These are phyloP conservation scores for Campoplex nolae DNA, from an alignment of 2,888 invertebrate genomes.

Conservation along the genomic window DNA sequence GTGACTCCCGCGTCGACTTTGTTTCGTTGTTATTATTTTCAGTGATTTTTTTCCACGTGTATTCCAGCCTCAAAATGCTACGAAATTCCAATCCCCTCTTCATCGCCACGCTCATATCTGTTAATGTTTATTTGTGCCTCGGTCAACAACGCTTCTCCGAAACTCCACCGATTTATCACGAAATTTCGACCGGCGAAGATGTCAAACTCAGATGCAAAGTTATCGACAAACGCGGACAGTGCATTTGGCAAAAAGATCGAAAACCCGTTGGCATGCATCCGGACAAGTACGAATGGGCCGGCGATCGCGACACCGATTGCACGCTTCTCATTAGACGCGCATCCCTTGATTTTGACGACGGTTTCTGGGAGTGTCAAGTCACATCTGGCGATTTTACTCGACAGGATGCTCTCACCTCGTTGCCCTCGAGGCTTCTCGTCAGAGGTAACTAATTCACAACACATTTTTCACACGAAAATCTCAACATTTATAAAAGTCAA, in stretches of 20 bases:
- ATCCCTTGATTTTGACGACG: conserved; percentile 94
- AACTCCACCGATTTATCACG: conserved; percentile 92
- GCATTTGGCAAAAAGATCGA: conserved; percentile 97
- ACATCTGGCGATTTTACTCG: conserved; percentile 92
- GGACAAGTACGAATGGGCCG: conserved; percentile 95
- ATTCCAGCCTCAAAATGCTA: conserved; percentile 10
- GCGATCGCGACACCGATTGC: conserved; percentile 90
- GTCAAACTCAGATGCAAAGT: conserved; percentile 93
- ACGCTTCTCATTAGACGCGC: conserved; percentile 93
- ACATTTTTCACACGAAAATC: not conserved
- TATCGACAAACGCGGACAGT: conserved; percentile 93
- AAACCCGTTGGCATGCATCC: conserved; percentile 95
- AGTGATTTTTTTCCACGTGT: not conserved
- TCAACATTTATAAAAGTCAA: not conserved
- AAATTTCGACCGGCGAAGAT: conserved; percentile 95
- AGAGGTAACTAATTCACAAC: conserved; percentile 88
- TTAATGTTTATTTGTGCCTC: conserved; percentile 24
- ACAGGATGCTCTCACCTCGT: conserved; percentile 92
- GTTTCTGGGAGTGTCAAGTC: conserved; percentile 97
- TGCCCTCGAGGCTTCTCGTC: conserved; percentile 92
- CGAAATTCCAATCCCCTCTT: not conserved
- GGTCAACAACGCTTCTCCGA: conserved; percentile 92
- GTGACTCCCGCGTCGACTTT: not conserved
- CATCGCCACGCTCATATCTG: not conserved
- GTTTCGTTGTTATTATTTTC: not conserved